Base-by-base conservation (phyloP, 2,113 vertebrate species). In the Dolichallabes microphthalmus region DNA sequence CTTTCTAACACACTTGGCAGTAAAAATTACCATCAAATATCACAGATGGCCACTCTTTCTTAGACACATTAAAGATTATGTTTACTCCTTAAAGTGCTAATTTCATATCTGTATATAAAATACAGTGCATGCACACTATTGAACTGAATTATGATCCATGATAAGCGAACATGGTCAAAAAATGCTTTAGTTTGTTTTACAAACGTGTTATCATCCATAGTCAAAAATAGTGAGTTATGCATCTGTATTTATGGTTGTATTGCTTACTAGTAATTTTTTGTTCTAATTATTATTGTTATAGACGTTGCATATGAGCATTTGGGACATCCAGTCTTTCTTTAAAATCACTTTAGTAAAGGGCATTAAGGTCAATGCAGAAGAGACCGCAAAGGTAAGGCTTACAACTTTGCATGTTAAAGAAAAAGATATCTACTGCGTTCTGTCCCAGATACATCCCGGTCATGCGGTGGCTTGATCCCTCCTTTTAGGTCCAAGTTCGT, bases 291-390 rank as follows among this genome's bases (percentile, higher is more conserved):
- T 83, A 69, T 81, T 80, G 60, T 68, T 19, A 77, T 87, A 96
- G 95, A 92, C 95, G 90, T 88, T 93, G 79, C 93, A 94, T 80
- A 94, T 95, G 53, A 95, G 95, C 88, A 95, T 99, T 81, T 99
- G 97, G 97, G 95, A 97, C 76, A 94, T 98, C 89, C 93, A 91
- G 52, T 93, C 79, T 35, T 92, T 94, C 53, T 99, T 98, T 92
- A 97, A 94, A 92, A 96, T 99, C 90, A 89, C 93, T 61, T 94
- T 99, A 6, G 91, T 97, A 83, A 97, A 96, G 82, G 97, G 96
- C 87, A 97, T 93, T 94, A 99, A 97, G 89, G 94, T 99, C 91
- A 99, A 99, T 32, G 97, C 97, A 35, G 98, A 99, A 91, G 98
- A 99, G 92, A 95, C 93, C 45, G 95, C 97, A 87, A 99, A 98